phyloP scores from a whole-genome alignment of 1,140 invertebrate species.

The Batillaria attramentaria region DNA sequence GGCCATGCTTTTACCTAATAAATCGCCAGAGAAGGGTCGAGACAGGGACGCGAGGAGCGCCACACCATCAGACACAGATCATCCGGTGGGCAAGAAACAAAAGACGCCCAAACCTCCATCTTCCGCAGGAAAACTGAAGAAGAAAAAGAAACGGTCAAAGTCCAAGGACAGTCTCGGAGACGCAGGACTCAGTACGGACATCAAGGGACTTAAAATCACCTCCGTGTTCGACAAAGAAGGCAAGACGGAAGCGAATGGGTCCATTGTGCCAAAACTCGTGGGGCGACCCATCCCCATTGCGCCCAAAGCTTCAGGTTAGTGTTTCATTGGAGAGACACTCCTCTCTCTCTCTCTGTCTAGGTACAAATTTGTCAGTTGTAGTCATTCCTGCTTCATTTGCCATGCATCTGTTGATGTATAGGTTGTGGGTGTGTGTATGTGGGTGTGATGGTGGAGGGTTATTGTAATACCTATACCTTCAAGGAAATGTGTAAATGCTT shows the following conservation, averaged over 20 bases:
- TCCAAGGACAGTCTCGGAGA: constrained; percentile 54
- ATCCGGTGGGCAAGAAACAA: constrained; percentile 28
- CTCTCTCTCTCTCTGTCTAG: neutral
- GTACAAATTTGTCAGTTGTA: constrained; percentile 30
- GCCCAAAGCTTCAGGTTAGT: constrained; percentile 64
- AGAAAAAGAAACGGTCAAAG: constrained; percentile 72
- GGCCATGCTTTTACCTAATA: constrained; percentile 57
- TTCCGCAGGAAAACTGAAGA: constrained; percentile 44
- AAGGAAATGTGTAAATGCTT: too few species aligned
- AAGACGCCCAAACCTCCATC: constrained; percentile 19
- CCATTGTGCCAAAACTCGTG: neutral
- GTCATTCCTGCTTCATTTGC: too few species aligned
- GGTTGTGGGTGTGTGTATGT: too few species aligned
- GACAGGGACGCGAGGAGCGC: constrained; percentile 34
- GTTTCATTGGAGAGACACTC: neutral
- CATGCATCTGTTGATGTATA: too few species aligned
- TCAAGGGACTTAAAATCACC: constrained; percentile 54
- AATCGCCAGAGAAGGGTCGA: constrained; percentile 51
- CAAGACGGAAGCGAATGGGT: constrained; percentile 18
- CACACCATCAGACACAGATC: constrained; percentile 41
- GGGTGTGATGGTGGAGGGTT: too few species aligned
- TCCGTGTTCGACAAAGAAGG: constrained; percentile 51
- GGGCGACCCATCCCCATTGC: constrained; percentile 37
- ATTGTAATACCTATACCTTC: too few species aligned
- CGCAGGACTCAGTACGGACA: constrained; percentile 49